Percentiles rank a stretch among this genome's conserved stretches.
Evolutionary conservation across 2,113 vertebrate genomes (phyloP).

Genomic region (Chionomys nivalis): DNA sequence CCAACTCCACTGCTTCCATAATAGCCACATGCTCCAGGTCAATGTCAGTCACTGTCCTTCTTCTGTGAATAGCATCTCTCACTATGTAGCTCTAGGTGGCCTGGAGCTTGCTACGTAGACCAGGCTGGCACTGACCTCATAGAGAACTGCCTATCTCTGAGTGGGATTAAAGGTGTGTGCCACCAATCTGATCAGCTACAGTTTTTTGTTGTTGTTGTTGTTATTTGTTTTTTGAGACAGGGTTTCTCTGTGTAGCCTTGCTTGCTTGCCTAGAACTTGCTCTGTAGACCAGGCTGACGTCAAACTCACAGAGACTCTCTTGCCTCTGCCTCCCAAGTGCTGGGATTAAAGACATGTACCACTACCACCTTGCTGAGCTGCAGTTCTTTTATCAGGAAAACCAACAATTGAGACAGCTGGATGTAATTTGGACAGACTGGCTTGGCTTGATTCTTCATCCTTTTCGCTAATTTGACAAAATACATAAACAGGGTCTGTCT

Average conservation of each 20-base stretch:
- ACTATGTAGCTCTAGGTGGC: background rate
- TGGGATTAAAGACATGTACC: background rate
- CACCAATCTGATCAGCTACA: background rate
- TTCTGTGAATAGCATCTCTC: background rate
- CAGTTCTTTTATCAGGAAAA: background rate
- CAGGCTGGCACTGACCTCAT: background rate
- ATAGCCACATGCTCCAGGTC: background rate
- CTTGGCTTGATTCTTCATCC: background rate
- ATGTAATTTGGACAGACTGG: background rate
- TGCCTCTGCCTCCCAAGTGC: background rate
- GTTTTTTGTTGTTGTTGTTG: background rate
- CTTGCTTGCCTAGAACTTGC: background rate
- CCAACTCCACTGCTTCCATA: background rate
- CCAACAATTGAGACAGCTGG: background rate
- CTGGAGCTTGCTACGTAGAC: background rate
- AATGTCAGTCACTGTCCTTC: background rate
- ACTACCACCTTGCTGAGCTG: background rate
- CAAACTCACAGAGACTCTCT: background rate
- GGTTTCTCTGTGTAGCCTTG: background rate
- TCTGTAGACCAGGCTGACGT: background rate
- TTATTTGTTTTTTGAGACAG: background rate
- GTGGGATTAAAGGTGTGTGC: background rate
- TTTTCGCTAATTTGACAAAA: background rate
- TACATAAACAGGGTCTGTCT: background rate
- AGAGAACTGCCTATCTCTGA: background rate